These are phyloP conservation scores for Pantelozetes paolii DNA, from an alignment of 2,888 invertebrate species.

Conservation along the genomic window DNA sequence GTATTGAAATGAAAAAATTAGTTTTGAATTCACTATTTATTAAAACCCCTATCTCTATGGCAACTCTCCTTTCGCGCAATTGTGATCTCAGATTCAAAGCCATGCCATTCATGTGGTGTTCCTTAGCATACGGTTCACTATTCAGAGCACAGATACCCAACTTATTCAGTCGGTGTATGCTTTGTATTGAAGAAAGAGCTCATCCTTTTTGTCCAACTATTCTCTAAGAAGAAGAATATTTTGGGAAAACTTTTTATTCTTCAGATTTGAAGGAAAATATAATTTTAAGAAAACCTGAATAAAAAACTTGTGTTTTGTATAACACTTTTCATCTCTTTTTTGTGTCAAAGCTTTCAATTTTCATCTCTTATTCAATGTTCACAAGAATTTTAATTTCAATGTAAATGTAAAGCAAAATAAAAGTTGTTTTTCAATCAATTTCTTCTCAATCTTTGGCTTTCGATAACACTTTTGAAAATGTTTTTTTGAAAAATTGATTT, in stretches of 20 bases:
- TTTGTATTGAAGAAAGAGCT: background rate
- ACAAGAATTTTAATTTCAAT: conserved; percentile 4
- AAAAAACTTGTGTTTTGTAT: background rate
- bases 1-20: background rate
- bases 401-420: background rate
- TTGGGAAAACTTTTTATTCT: background rate
- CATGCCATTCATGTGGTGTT: background rate
- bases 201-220: background rate
- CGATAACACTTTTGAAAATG: background rate
- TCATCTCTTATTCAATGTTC: background rate
- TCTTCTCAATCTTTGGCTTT: background rate
- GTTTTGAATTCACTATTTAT: background rate
- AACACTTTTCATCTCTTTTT: background rate
- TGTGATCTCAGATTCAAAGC: conserved; percentile 22
- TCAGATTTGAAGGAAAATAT: background rate
- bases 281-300: background rate
- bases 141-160: background rate
- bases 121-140: conserved; percentile 16
- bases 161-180: conserved; percentile 17
- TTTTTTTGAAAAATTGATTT: background rate
- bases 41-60: conserved; percentile 22
- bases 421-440: background rate
- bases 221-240: background rate
- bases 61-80: conserved; percentile 22
- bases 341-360: conserved; percentile 12